These are phyloP conservation scores for Calephelis virginiensis DNA, from an alignment of 1,140 invertebrate species.

Conservation along the genomic window DNA sequence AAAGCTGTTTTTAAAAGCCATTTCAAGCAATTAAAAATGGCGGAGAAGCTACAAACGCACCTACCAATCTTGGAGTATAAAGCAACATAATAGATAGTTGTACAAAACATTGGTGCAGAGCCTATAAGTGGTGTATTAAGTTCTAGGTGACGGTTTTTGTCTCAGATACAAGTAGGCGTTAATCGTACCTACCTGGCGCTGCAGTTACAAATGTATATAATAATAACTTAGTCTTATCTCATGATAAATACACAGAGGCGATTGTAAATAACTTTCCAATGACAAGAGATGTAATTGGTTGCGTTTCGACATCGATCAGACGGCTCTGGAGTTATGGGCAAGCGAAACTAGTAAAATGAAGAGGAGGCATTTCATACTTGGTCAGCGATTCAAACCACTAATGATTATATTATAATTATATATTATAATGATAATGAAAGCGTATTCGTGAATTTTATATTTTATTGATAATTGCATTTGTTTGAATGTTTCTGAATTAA, in stretches of 20 bases:
- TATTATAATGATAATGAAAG: too few species aligned
- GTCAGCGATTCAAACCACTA: slow-evolving; percentile 1
- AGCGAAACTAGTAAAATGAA: slow-evolving; percentile 33
- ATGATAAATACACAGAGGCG: slow-evolving; percentile 57
- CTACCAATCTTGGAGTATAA: background rate
- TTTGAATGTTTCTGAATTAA: too few species aligned
- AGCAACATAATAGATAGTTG: slow-evolving; percentile 22
- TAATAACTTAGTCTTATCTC: slow-evolving; percentile 52
- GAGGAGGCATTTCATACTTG: slow-evolving; percentile 14
- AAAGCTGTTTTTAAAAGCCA: background rate
- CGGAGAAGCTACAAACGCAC: background rate
- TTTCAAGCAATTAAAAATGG: background rate
- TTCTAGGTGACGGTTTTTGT: slow-evolving; percentile 17
- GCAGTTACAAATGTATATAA: slow-evolving; percentile 35
- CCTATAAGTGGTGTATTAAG: slow-evolving; percentile 15
- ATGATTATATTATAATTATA: too few species aligned
- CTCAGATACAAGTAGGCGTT: slow-evolving; percentile 27
- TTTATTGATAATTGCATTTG: too few species aligned
- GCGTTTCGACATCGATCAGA: slow-evolving; percentile 51
- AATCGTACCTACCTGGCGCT: slow-evolving; percentile 22
- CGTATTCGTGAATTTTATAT: too few species aligned
- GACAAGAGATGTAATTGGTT: slow-evolving; percentile 67
- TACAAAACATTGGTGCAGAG: slow-evolving; percentile 21
- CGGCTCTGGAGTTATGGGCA: slow-evolving; percentile 35
- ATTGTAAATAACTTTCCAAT: slow-evolving; percentile 62